Evolutionary conservation across 2,113 vertebrate genomes (phyloP), one percentile per base, ranked within the genome.

Genomic region (Megaceryle maxima): DNA sequence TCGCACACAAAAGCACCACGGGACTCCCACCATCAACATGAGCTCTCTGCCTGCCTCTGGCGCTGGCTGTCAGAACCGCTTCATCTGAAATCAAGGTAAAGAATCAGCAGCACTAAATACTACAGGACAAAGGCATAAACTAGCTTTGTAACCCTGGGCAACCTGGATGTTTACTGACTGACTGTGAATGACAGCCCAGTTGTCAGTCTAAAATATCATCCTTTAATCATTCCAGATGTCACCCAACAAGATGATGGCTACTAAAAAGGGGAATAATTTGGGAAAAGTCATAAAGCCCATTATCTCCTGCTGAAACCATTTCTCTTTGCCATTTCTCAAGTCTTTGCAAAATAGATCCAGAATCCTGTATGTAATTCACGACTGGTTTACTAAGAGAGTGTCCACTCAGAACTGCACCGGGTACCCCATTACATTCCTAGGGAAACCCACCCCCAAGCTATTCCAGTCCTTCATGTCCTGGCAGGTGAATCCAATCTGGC

Each of bases 81-180:
- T 89, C 91, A n/a, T 88, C 88, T 82, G 88, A 93, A 96, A 92
- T 94, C 96, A 91, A 96, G 92, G 96, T 96, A 96, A 83, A 89
- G 91, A 95, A 87, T 92, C 94, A 94, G 95, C 86, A 84, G 78
- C 67, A 57, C 67, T 96, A 94, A 96, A 96, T 96, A 94, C 87
- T 92, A 16, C 83, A 94, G 95, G 95, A 97, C 89, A 96, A 96
- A 97, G 77, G 74, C 96, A 92, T 28, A 85, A 94, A 96, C 88
- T 90, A 94, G 94, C 96, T 93, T 92, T 89, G 96, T 97, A 96
- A 96, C 96, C 96, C 95, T 95, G 83, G 96, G 95, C 95, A 97
- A 97, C 96, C 83, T 91, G 92, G 81, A 60, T 94, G 95, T 96
- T 96, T 97, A 92, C 88, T 94, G 95, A 94, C 91, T 95, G 95